Percentiles rank a stretch among this genome's conserved stretches.
phyloP scores from a whole-genome alignment of 2,888 invertebrate genomes.

The Zeuzera pyrina region DNA sequence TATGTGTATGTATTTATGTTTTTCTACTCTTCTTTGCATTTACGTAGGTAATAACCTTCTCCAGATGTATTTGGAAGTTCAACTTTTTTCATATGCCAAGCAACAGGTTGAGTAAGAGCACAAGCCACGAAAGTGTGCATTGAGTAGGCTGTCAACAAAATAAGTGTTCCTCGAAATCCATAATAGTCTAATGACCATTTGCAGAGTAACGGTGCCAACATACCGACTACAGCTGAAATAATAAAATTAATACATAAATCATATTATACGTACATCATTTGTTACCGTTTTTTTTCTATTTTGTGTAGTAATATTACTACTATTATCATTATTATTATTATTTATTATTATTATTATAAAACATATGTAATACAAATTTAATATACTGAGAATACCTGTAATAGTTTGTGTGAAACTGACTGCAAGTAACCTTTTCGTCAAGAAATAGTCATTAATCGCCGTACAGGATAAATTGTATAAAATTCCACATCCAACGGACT shows the following conservation, averaged over 20 bases:
- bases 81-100: conserved; percentile 71
- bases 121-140: conserved; percentile 77
- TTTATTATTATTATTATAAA: no score
- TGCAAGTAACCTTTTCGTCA: conserved; percentile 33
- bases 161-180: conserved; percentile 78
- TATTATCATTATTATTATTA: no score
- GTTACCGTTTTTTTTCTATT: no score
- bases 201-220: conserved; percentile 75
- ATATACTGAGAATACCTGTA: conserved; percentile 31
- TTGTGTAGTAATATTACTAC: no score
- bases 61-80: conserved; percentile 19
- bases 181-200: conserved; percentile 70
- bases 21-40: no score
- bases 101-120: conserved; percentile 77
- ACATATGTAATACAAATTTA: not conserved
- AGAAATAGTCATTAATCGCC: conserved; percentile 38
- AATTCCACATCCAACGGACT: conserved; percentile 35
- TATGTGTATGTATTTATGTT: no score
- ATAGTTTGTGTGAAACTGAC: conserved; percentile 32
- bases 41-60: no score
- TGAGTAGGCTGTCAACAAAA: conserved; percentile 74
- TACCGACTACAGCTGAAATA: conserved; percentile 67
- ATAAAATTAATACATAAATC: no score
- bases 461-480: conserved; percentile 32
- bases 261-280: no score